Percentiles rank a stretch among this genome's conserved stretches.
phyloP scores from a whole-genome alignment of 2,797 vertebrate species.

The Silurus aristotelis region DNA sequence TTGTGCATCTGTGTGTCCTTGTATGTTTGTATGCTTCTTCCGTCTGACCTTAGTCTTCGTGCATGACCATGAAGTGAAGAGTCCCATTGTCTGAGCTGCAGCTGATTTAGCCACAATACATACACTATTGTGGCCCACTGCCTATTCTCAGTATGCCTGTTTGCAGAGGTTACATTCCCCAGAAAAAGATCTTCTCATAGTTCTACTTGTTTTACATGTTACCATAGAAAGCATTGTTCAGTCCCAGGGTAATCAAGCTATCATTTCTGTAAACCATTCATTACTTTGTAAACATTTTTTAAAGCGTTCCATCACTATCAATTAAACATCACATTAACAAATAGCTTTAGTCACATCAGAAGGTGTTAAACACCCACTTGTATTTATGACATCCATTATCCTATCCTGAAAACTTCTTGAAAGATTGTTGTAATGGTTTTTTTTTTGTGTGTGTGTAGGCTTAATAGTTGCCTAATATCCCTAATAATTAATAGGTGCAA shows the following conservation, averaged over 20 bases:
- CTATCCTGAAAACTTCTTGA: constrained; percentile 11
- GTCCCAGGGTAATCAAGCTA: constrained; percentile 19
- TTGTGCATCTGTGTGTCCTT: constrained; percentile 52
- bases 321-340: constrained; percentile 12
- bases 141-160: constrained; percentile 34
- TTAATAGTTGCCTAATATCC: not conserved
- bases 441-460: not conserved
- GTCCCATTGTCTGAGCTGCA: constrained; percentile 45
- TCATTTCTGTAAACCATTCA: constrained; percentile 36
- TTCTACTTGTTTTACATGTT: constrained; percentile 17
- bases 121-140: constrained; percentile 45
- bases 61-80: constrained; percentile 55
- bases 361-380: constrained; percentile 7
- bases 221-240: constrained; percentile 19
- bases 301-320: constrained; percentile 17
- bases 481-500: constrained; percentile 10
- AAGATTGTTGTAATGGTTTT: constrained; percentile 12
- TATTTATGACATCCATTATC: constrained; percentile 31
- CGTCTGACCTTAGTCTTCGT: constrained; percentile 51
- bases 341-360: constrained; percentile 21
- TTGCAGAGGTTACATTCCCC: constrained; percentile 40
- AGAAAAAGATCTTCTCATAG: constrained; percentile 37
- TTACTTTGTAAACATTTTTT: constrained; percentile 23
- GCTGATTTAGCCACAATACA: constrained; percentile 43
- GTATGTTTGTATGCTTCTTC: constrained; percentile 47